A percentile compares a stretch with the other conserved stretches of the same genome.
phyloP scores from a whole-genome alignment of 1,140 invertebrate genomes.

The Eriosoma lanigerum region DNA sequence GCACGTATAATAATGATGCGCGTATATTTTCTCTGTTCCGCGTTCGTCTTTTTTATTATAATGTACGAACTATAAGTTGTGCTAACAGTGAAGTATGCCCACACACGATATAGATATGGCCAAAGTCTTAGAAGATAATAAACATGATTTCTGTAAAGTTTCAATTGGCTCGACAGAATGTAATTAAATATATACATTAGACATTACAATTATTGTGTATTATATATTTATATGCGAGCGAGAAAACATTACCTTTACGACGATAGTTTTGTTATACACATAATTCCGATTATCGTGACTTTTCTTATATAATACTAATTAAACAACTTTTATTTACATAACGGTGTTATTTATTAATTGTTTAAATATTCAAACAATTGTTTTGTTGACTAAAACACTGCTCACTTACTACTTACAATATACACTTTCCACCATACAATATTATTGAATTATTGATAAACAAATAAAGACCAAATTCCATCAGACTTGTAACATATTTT shows the following conservation, averaged over 20 bases:
- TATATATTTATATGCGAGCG: background rate
- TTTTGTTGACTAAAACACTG: no score
- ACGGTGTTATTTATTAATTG: background rate
- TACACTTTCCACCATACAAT: no score
- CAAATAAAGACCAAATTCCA: no score
- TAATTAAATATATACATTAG: no score
- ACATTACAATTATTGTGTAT: no score
- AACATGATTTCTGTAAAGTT: background rate
- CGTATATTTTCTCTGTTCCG: background rate
- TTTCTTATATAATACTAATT: background rate
- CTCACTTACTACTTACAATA: no score
- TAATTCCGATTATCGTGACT: background rate
- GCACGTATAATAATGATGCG: background rate
- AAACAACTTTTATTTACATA: background rate
- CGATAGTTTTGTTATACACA: background rate
- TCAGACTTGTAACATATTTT: no score
- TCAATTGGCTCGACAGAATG: background rate
- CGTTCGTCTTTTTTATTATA: background rate
- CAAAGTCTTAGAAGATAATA: constrained; percentile 10
- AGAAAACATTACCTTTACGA: background rate
- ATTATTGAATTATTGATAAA: no score
- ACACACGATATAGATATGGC: background rate
- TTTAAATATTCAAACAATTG: background rate
- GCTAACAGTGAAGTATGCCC: background rate
- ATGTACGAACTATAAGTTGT: no score